Conservation (phyloP, 1,140 invertebrate species). For the Zeugodacus cucurbitae region DNA sequence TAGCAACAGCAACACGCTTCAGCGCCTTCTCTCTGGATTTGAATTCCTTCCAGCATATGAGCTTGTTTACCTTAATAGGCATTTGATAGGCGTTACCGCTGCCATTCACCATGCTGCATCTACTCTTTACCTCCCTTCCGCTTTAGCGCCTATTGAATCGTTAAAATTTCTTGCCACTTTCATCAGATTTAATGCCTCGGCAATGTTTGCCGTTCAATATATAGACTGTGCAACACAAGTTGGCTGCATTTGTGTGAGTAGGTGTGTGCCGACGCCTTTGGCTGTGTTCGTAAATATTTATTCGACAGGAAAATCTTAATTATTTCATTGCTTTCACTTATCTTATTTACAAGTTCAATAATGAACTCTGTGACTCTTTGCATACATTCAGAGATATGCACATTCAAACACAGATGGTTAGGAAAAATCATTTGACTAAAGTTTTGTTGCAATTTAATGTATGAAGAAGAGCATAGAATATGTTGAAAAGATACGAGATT, state of each 20-base stretch:
- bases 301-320: slow-evolving; percentile 29
- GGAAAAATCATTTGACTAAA: too few species aligned
- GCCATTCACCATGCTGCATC: neutral
- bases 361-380: neutral
- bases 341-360: slow-evolving; percentile 5
- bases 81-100: slow-evolving; percentile 8
- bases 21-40: neutral
- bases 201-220: neutral
- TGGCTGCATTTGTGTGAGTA: neutral
- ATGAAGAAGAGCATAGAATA: too few species aligned
- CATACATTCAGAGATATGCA: neutral
- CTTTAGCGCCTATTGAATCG: neutral
- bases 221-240: neutral
- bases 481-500: too few species aligned
- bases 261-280: neutral
- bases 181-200: neutral
- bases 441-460: too few species aligned
- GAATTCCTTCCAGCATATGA: neutral
- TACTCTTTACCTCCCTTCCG: neutral
- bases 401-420: too few species aligned
- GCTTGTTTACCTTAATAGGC: slow-evolving; percentile 34
- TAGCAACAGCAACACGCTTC: neutral
- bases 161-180: neutral
- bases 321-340: slow-evolving; percentile 31
- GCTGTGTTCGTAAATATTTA: neutral